Percentiles rank a stretch among this genome's conserved stretches.
These are phyloP conservation scores for Siniperca knerii DNA, from an alignment of 2,113 vertebrate genomes.

Conservation along the genomic window DNA sequence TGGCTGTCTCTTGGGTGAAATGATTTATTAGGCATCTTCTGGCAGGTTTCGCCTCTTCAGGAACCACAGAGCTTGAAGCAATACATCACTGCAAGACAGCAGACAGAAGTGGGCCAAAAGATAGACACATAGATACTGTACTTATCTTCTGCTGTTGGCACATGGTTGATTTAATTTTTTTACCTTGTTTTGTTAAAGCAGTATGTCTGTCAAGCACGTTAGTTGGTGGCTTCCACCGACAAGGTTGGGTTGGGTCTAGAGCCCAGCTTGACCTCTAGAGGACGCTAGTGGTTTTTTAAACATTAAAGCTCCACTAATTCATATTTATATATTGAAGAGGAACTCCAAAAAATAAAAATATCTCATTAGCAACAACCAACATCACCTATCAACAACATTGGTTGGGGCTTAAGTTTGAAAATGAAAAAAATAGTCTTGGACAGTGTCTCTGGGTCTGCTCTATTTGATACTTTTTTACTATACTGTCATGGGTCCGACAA, in stretches of 20 bases:
- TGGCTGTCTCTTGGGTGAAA: conserved; percentile 30
- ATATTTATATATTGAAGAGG: neutral
- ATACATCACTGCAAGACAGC: conserved; percentile 48
- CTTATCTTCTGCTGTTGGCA: conserved; percentile 15
- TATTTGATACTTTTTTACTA: neutral
- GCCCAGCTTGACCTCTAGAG: neutral
- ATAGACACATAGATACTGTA: conserved; percentile 35
- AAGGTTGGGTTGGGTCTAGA: neutral
- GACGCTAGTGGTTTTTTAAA: neutral
- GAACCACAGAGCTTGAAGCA: conserved; percentile 31
- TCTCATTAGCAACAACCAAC: neutral
- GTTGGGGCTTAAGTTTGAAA: neutral
- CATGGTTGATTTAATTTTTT: neutral
- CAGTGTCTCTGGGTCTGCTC: too few relatives aligned
- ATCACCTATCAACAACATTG: too few relatives aligned
- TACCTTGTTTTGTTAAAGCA: neutral
- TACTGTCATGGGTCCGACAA: too few relatives aligned
- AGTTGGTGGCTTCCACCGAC: neutral
- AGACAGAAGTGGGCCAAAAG: conserved; percentile 27
- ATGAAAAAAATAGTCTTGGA: neutral
- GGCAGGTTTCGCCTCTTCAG: conserved; percentile 36
- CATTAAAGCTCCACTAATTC: neutral
- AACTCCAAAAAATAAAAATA: neutral
- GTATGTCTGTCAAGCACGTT: conserved; percentile 3
- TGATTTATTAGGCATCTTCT: conserved; percentile 59